phyloP scores from a whole-genome alignment of 2,113 vertebrate species.

The Mus pahari region DNA sequence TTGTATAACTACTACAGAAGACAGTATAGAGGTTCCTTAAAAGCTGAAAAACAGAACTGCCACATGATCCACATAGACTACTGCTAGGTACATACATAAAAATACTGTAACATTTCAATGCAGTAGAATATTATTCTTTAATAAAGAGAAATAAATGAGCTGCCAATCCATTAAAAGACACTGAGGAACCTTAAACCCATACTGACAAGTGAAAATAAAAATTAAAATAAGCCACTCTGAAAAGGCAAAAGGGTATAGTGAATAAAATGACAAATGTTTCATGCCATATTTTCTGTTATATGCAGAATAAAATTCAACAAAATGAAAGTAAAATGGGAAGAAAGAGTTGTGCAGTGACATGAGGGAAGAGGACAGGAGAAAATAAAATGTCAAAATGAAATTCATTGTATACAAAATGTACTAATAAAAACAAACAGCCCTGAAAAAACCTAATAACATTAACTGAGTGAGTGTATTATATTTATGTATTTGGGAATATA shows the following conservation, averaged over 20 bases:
- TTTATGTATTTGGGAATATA: not conserved
- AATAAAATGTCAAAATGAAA: not conserved
- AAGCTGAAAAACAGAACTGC: not conserved
- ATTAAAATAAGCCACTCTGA: not conserved
- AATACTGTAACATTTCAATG: not conserved
- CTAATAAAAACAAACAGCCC: not conserved
- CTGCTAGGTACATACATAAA: not conserved
- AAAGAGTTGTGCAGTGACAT: not conserved
- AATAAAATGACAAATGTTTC: not conserved
- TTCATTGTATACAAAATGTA: not conserved
- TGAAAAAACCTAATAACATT: not conserved
- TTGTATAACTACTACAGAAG: not conserved
- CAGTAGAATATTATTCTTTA: slow-evolving; percentile 1
- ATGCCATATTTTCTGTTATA: not conserved
- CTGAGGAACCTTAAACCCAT: not conserved
- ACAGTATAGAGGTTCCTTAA: not conserved
- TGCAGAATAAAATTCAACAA: not conserved
- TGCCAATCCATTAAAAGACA: not conserved
- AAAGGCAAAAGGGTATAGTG: not conserved
- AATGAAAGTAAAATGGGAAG: not conserved
- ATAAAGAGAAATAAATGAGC: slow-evolving; percentile 21
- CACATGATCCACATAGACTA: not conserved
- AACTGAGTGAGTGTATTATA: not conserved
- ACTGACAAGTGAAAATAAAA: not conserved
- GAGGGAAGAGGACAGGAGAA: not conserved